Evolutionary conservation across 2,113 vertebrate species (phyloP), one percentile per base, ranked within the genome.

Genomic region (Heterochromis multidens): DNA sequence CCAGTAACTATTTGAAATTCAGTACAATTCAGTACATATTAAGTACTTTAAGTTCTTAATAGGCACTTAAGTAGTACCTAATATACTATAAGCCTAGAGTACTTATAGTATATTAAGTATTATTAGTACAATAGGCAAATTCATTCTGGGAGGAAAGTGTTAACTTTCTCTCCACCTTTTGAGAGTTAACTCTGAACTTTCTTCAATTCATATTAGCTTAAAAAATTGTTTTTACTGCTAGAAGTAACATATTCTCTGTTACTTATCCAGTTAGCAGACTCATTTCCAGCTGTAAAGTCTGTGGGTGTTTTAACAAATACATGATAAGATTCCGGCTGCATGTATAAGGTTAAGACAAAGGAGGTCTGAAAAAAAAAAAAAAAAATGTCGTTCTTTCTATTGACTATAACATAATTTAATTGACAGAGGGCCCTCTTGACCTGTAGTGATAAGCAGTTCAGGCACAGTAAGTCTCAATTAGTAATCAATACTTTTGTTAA

Each of bases 401-500:
- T 72, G 86, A 76, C 60, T 82, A 5, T 62, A 82, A 80, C 21
- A 14, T 83, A 72, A 89, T 89, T 82, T 90, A 76, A 79, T 72
- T 57, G 82, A 89, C 40, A 49, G 58, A 62, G 84, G 0, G 10
- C n/a, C 63, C 62, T 81, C 80, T 89, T 88, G 88, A 89, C 82
- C 83, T 59, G 60, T 65, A 86, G 83, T 43, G 74, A 91, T 88
- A 35, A 72, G 31, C 82, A 31, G 52, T 57, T 63, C 83, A 87
- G 78, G 80, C 79, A 85, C 56, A 86, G 77, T 82, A 84, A 79
- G 67, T 91, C 80, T 91, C 85, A 89, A 89, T 90, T 91, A 77
- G 76, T 86, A 85, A 92, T 94, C 92, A 89, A 92, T 95, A 89
- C 7, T 43, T 62, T 43, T 92, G 87, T 93, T 91, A 82, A 90